Base-by-base conservation (phyloP, 1,140 invertebrate species). In the Nephila pilipes region DNA sequence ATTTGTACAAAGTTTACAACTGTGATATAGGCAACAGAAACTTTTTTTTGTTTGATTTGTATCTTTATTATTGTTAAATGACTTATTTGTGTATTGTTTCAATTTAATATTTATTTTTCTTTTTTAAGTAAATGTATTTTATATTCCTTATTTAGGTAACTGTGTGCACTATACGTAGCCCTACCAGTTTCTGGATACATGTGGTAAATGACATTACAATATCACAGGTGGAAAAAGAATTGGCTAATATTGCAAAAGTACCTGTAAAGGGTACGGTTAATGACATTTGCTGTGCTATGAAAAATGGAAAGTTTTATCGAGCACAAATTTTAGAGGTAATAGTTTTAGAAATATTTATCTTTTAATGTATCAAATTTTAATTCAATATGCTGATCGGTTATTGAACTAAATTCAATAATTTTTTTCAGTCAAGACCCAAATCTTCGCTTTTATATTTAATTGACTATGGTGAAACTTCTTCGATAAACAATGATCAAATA, bases 121-220 rank as follows among this genome's bases (percentile, higher is more conserved):
- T 88, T 2, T 46, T 69, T 88, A 46, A 32, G 22, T 65, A 12
- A 65, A 22, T 46, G 12, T 69, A 25, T 16, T 55, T 38, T 65
- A 46, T 1, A 69, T 65, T 22, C 25, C 36, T 55, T 79, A 32
- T 80, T 14, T 12, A 90, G 88, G 75, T 90, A 14, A 32, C 25
- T 32, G 38, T 90, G 18, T 22, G 88, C 32, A 38, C 38, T 16
- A 57, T 58, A 20, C 16, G n/a, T 22, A 36, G 25, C 36, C 88
- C 88, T 58, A 80, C 88, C 12, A 38, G 58, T 16, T 90, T 90
- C 20, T 90, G 75, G 65, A n/a, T 90, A 18, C 75, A 81, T 14
- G 38, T 81, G 16, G 22, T 58, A 22, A 25, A 29, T 57, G 22
- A 69, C 36, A 38, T 58, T 14, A 32, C 38, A 58, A n/a, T 90